Conservation (phyloP, 2,888 invertebrate species). For the Aquatica leii region DNA sequence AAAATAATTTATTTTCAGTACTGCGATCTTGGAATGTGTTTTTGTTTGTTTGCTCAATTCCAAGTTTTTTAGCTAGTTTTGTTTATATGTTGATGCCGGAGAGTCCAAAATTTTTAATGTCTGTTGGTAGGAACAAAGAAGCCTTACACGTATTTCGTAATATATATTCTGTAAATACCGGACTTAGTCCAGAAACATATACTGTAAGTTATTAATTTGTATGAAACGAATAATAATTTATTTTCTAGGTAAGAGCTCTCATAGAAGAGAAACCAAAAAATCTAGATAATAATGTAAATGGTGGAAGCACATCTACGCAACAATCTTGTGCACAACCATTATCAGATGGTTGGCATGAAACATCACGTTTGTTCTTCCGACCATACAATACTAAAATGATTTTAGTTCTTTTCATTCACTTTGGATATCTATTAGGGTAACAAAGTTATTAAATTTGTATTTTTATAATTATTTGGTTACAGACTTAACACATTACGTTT, state of each 20-base stretch:
- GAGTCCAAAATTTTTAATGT: conserved; percentile 82
- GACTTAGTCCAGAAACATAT: conserved; percentile 67
- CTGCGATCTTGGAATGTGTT: conserved; percentile 71
- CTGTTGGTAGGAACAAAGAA: conserved; percentile 70
- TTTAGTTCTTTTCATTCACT: conserved; percentile 71
- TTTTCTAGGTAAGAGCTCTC: conserved; percentile 55
- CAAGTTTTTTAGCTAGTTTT: conserved; percentile 72
- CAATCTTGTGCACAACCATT: conserved; percentile 59
- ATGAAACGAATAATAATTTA: neutral
- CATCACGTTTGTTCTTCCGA: conserved; percentile 70
- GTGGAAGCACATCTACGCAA: conserved; percentile 55
- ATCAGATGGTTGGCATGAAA: conserved; percentile 68
- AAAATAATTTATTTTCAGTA: conserved; percentile 54
- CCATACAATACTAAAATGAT: conserved; percentile 69
- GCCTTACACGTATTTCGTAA: conserved; percentile 70
- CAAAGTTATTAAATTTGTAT: conserved; percentile 35
- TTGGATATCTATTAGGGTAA: conserved; percentile 73
- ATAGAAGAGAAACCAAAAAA: conserved; percentile 52
- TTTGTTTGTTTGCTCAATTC: conserved; percentile 67
- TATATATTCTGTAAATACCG: conserved; percentile 74
- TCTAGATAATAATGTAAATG: conserved; percentile 55
- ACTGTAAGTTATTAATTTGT: conserved; percentile 72
- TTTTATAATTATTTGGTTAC: conserved; percentile 18
- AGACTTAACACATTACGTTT: conserved; percentile 79
- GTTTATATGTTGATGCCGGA: conserved; percentile 72